Evolutionary conservation across 2,888 invertebrate species (phyloP).

Genomic region (Sminthurinus aureus): DNA sequence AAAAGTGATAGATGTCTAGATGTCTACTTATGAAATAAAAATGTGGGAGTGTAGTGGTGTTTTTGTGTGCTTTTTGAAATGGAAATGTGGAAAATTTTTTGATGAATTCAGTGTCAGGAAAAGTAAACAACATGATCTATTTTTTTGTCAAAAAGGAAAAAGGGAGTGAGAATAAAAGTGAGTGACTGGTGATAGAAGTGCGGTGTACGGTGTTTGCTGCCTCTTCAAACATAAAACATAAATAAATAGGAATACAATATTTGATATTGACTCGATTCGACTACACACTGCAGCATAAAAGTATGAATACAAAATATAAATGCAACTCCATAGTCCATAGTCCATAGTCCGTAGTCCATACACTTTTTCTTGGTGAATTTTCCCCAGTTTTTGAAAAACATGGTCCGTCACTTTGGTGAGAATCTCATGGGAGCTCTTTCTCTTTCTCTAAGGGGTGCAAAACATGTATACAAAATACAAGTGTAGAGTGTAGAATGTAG

Average conservation of each 20-base stretch:
- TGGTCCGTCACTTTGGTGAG: conserved; percentile 40
- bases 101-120: conserved; percentile 29
- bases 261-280: conserved; percentile 16
- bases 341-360: neutral
- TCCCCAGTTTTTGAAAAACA: conserved; percentile 31
- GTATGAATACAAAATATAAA: too few species aligned
- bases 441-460: conserved; percentile 26
- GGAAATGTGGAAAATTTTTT: neutral
- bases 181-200: neutral
- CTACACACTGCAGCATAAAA: neutral
- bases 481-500: too few species aligned
- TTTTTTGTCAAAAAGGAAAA: conserved; percentile 4
- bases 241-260: conserved; percentile 3
- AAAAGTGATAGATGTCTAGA: too few species aligned
- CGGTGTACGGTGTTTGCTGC: neutral
- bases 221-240: conserved; percentile 15
- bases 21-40: too few species aligned
- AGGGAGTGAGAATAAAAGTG: neutral
- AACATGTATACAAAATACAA: too few species aligned
- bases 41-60: neutral
- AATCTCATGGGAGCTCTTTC: conserved; percentile 20
- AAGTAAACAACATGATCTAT: conserved; percentile 15
- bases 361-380: conserved; percentile 30
- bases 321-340: neutral
- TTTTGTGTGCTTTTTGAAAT: neutral